Percentiles rank a stretch among this genome's conserved stretches.
Conservation (phyloP, 2,797 vertebrate species). For the Eremophila alpestris region DNA sequence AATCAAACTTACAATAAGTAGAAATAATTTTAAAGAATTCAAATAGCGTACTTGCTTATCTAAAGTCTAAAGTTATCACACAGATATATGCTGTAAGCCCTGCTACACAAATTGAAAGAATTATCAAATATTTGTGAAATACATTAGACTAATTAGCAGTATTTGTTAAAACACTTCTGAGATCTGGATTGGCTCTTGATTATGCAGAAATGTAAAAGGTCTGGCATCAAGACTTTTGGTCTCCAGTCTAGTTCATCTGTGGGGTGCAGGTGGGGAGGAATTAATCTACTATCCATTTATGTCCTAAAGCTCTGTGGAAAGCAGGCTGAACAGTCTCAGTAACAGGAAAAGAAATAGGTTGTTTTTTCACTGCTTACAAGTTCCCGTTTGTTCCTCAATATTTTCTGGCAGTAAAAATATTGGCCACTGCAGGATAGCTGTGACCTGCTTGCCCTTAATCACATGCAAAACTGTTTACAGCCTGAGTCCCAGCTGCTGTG, state of each 20-base stretch:
- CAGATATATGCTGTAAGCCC: not conserved
- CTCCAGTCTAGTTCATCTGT: not conserved
- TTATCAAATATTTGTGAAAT: not conserved
- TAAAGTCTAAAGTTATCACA: not conserved
- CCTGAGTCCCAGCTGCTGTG: not conserved
- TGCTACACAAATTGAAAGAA: not conserved
- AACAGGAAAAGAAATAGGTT: not conserved
- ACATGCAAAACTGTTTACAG: not conserved
- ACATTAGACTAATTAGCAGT: not conserved
- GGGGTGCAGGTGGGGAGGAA: not conserved
- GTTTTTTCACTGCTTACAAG: not conserved
- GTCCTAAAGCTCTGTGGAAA: not conserved
- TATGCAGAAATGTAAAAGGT: not conserved
- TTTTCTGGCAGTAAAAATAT: not conserved
- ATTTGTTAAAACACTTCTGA: not conserved
- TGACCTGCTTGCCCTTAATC: not conserved
- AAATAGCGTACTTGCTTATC: not conserved
- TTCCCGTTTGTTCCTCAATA: not conserved
- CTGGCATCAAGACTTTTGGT: not conserved
- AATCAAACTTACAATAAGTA: not conserved
- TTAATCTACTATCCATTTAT: not conserved
- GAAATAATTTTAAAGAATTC: not conserved
- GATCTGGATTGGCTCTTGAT: not conserved
- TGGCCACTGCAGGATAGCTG: not conserved
- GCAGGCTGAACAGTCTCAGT: not conserved